These are phyloP conservation scores for Lagocephalus sceleratus DNA, from an alignment of 2,797 vertebrate genomes.

Conservation along the genomic window DNA sequence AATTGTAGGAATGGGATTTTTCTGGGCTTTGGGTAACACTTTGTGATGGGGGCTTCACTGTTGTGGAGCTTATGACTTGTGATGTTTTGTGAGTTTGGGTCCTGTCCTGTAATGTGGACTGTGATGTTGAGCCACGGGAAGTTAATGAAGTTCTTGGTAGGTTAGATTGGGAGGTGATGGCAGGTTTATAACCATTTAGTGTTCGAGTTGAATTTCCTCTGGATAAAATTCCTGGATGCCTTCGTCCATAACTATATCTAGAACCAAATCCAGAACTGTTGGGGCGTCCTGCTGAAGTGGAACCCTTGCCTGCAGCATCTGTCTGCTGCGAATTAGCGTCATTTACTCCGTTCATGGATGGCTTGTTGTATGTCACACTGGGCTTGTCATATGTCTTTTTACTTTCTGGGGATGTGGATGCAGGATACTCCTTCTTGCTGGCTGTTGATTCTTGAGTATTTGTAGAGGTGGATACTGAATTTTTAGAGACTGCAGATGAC, in stretches of 20 bases:
- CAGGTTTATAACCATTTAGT: conserved; percentile 58
- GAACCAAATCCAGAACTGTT: conserved; percentile 45
- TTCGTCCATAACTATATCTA: conserved; percentile 56
- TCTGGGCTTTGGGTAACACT: conserved; percentile 16
- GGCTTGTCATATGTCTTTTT: conserved; percentile 49
- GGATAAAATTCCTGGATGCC: conserved; percentile 51
- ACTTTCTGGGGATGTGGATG: conserved; percentile 45
- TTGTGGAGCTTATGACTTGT: conserved; percentile 23
- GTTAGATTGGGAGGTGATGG: conserved; percentile 46
- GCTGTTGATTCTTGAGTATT: conserved; percentile 56
- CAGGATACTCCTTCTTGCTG: conserved; percentile 55
- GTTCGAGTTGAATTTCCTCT: conserved; percentile 65
- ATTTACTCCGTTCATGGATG: conserved; percentile 46
- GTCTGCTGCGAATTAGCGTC: conserved; percentile 46
- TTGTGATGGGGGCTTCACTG: conserved; percentile 24
- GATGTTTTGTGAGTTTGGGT: conserved; percentile 34
- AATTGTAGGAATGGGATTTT: conserved; percentile 22
- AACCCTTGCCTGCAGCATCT: conserved; percentile 37
- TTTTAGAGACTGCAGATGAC: conserved; percentile 24
- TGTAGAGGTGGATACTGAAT: conserved; percentile 35
- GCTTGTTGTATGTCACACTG: conserved; percentile 40
- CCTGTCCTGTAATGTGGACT: conserved; percentile 48
- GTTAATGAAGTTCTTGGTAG: conserved; percentile 50
- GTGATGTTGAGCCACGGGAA: conserved; percentile 32
- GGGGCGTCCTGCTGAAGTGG: conserved; percentile 35